Percentiles rank a stretch among this genome's conserved stretches.
These are phyloP conservation scores for Callochromis pleurospilus DNA, from an alignment of 2,113 vertebrate species.

Conservation along the genomic window DNA sequence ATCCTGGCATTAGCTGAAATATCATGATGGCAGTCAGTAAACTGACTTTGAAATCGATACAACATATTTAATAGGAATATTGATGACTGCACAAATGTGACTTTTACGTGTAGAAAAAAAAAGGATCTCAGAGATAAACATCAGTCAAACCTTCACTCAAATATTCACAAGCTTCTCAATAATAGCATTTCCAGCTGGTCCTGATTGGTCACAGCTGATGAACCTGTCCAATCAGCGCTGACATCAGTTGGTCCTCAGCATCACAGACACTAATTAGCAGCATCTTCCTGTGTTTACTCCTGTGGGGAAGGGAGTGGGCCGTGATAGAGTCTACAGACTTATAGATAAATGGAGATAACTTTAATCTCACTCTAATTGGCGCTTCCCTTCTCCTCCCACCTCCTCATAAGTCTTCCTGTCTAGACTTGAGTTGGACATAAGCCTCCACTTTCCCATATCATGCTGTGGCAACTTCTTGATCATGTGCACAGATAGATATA, in stretches of 20 bases:
- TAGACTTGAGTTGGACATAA: constrained; percentile 49
- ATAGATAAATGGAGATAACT: constrained; percentile 71
- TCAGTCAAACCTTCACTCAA: background rate
- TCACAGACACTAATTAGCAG: constrained; percentile 64
- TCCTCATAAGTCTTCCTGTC: constrained; percentile 64
- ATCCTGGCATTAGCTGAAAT: background rate
- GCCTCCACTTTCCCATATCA: background rate
- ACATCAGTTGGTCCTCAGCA: constrained; percentile 7
- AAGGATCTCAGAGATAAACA: background rate
- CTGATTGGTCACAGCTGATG: background rate
- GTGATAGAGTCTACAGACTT: constrained; percentile 36
- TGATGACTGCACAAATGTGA: background rate
- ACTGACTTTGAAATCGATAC: background rate
- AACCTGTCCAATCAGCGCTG: background rate
- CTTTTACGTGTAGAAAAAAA: background rate
- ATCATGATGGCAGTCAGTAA: background rate
- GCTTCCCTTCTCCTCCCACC: constrained; percentile 51
- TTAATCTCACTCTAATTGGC: constrained; percentile 68
- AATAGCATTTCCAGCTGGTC: background rate
- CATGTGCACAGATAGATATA: background rate
- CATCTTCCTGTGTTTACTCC: constrained; percentile 77
- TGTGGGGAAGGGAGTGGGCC: constrained; percentile 57
- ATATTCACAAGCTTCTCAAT: background rate
- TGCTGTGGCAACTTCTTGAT: background rate
- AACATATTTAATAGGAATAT: background rate